Evolutionary conservation across 2,888 invertebrate species (phyloP), one percentile per base, ranked within the genome.

Genomic region (Tipula lateralis): DNA sequence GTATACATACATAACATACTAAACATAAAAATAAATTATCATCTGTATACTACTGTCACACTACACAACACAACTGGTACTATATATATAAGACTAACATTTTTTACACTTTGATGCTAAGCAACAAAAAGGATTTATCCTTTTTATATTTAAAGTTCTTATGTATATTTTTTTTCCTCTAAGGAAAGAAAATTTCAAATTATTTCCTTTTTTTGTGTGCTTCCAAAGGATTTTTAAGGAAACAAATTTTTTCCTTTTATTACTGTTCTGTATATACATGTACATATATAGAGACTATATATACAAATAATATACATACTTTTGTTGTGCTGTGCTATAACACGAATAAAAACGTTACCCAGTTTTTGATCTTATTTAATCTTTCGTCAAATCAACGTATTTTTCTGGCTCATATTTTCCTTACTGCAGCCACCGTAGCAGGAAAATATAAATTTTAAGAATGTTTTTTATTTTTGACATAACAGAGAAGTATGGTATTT

Each of bases 71-170:
- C 66, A 66, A 66, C 66, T 66, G 66, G 66, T 24, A 66, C 4
- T 36, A n/a, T 16, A 44, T 44, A 44, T 9, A 44, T 44, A 44
- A 44, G 44, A 44, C 44, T n/a, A 4, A 16, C 44, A 66, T 66
- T 66, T 66, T 66, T 66, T 66, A 66, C 66, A 66, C 66, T 66
- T 66, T 66, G 24, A 66, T 66, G 66, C 66, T 66, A 66, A 66
- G 66, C 66, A 66, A 66, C 66, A 19, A 24, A 66, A 66, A 66
- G 66, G 66, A 66, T 66, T 66, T 66, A 66, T 66, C 66, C 66
- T 66, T 66, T 66, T 66, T 66, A 4, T 66, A 24, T 66, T 66
- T 66, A 66, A 66, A 66, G 7, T 66, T 24, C 24, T 66, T 66
- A 16, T n/a, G n/a, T n/a, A n/a, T 6, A 44, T 66, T 66, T 39